Percentiles rank a stretch among this genome's conserved stretches.
These are phyloP conservation scores for Botia kubotai DNA, from an alignment of 2,797 vertebrate genomes.

Conservation along the genomic window DNA sequence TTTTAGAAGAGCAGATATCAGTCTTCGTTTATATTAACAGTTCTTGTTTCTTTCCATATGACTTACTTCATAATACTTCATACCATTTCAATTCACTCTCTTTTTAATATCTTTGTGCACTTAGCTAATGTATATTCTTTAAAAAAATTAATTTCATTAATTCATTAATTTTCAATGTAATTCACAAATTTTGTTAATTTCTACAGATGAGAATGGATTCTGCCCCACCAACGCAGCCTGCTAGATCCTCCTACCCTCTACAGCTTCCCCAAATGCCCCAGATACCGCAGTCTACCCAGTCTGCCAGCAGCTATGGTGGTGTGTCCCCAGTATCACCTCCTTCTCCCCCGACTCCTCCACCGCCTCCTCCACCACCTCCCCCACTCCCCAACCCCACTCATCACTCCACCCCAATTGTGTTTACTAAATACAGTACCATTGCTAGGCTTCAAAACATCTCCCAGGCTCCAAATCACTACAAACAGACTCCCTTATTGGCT, in stretches of 20 bases:
- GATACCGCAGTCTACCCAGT: conserved; percentile 79
- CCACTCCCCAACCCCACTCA: conserved; percentile 60
- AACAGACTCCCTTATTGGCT: conserved; percentile 51
- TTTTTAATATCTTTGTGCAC: conserved; percentile 3
- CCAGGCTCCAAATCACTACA: conserved; percentile 74
- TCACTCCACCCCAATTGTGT: conserved; percentile 75
- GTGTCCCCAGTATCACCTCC: conserved; percentile 74
- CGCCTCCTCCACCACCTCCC: conserved; percentile 70
- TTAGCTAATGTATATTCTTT: neutral
- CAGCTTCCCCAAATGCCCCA: conserved; percentile 72
- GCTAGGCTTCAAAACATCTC: conserved; percentile 83
- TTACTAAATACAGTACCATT: conserved; percentile 92
- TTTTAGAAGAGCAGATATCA: conserved; percentile 9
- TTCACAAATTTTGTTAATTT: conserved; percentile 16
- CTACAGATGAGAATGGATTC: conserved; percentile 80
- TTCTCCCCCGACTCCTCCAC: conserved; percentile 68
- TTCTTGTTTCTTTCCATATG: neutral
- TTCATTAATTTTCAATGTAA: conserved; percentile 9
- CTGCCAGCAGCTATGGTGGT: conserved; percentile 77
- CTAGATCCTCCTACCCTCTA: conserved; percentile 72
- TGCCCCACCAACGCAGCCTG: conserved; percentile 79
- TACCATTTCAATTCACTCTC: conserved; percentile 19
- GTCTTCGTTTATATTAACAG: conserved; percentile 11
- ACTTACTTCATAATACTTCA: neutral
- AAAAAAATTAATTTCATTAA: neutral